Base-by-base conservation (phyloP, 2,113 vertebrate genomes). In the Mola mola region DNA sequence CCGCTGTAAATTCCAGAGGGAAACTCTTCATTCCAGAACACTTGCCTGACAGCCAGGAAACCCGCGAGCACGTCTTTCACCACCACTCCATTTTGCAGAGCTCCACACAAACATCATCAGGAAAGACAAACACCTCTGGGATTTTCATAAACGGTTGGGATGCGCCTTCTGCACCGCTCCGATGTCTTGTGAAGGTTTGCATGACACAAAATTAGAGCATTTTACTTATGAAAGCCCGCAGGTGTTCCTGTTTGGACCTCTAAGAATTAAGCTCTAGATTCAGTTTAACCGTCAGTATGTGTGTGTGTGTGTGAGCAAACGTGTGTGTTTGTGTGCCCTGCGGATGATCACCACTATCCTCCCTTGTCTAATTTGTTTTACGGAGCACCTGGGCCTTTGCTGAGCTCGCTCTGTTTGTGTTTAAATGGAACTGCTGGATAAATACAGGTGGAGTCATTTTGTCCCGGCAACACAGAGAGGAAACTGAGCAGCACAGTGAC, bases 381-480 rank as follows among this genome's bases (percentile, higher is more conserved):
- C 70, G 72, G 65, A 84, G 72, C 85, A 82, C 81, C 81, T 83
- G 82, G 74, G 72, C 78, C 76, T 77, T 56, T 64, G 36, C 62
- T 48, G 48, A 37, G 53, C 55, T 38, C 42, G 60, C 7, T 68
- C 12, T 71, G n/a, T 59, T 8, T 79, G 65, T 75, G 71, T 63
- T 56, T 75, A 44, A 83, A 83, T 70, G 69, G 67, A 62, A 28
- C 38, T 68, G 57, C 80, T 81, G 72, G 72, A 90, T 87, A 89
- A 90, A 90, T 90, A 90, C 83, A 88, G 88, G 89, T 85, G 84
- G 87, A 63, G 88, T 85, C 53, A 58, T 66, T 79, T 84, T 81
- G 52, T 77, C 15, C 17, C 17, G 19, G 60, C 37, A 36, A 48
- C 70, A 84, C 49, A 50, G 16, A 49, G 33, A 57, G 25, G n/a